phyloP scores from a whole-genome alignment of 2,797 vertebrate genomes.

The Tenualosa ilisha region DNA sequence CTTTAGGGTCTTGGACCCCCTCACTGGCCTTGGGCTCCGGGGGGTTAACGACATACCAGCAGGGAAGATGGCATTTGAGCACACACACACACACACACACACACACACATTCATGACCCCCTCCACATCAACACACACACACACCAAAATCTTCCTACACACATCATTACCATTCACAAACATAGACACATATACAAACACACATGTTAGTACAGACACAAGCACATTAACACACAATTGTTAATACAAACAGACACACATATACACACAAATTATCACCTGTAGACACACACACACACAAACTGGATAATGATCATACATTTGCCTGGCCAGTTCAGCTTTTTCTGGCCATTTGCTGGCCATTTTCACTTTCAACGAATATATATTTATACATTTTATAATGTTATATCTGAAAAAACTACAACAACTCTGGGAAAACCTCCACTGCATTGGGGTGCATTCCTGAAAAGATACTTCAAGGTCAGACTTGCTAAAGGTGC shows the following conservation, averaged over 20 bases:
- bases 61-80: background rate
- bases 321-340: background rate
- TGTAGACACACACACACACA: background rate
- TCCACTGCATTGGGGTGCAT: background rate
- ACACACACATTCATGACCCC: background rate
- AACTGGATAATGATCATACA: background rate
- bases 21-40: background rate
- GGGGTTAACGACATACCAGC: slow-evolving; percentile 17
- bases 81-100: background rate
- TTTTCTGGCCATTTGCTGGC: too few relatives aligned
- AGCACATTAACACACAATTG: slow-evolving; percentile 10
- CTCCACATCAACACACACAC: background rate
- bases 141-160: background rate
- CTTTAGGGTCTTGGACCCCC: background rate
- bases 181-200: slow-evolving; percentile 14
- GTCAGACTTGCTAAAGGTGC: background rate
- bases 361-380: background rate
- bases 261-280: background rate
- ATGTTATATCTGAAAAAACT: background rate
- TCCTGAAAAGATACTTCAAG: background rate
- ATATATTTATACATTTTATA: background rate
- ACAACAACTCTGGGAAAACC: background rate
- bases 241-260: background rate
- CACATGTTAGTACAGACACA: slow-evolving; percentile 4
- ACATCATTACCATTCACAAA: slow-evolving; percentile 1